These are phyloP conservation scores for Heliconius hermathena DNA, from an alignment of 1,140 invertebrate genomes.

Conservation along the genomic window DNA sequence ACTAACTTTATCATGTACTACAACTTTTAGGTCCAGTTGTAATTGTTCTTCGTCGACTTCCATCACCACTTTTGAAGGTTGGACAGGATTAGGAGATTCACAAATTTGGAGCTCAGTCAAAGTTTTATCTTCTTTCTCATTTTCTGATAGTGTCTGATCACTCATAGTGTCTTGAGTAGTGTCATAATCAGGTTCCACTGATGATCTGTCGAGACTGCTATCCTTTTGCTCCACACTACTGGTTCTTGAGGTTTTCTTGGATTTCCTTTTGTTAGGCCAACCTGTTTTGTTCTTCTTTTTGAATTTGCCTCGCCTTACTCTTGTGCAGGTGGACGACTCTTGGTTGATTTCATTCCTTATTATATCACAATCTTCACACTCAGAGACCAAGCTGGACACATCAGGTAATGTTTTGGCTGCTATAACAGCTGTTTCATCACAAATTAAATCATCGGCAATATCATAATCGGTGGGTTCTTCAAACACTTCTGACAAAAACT, in stretches of 20 bases:
- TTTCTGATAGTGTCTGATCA: conserved; percentile 57
- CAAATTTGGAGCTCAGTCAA: conserved; percentile 43
- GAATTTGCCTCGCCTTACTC: conserved; percentile 63
- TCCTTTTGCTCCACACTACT: conserved; percentile 60
- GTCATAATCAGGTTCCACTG: conserved; percentile 60
- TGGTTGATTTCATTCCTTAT: conserved; percentile 72
- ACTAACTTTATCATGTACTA: conserved; percentile 36
- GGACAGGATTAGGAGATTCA: conserved; percentile 28
- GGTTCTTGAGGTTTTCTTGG: conserved; percentile 56
- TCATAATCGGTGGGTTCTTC: conserved; percentile 75
- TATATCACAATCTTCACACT: conserved; percentile 71
- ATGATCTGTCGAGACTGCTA: conserved; percentile 63
- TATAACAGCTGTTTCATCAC: conserved; percentile 56
- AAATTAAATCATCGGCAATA: conserved; percentile 62
- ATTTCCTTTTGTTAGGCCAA: conserved; percentile 74
- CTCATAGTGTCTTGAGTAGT: conserved; percentile 57
- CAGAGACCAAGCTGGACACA: conserved; percentile 68
- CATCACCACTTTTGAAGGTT: conserved; percentile 25
- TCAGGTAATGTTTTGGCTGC: conserved; percentile 61
- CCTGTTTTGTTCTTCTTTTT: conserved; percentile 81
- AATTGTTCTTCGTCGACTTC: conserved; percentile 36
- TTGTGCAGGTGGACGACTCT: conserved; percentile 36
- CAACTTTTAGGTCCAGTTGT: conserved; percentile 43
- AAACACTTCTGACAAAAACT: conserved; percentile 75
- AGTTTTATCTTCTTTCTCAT: conserved; percentile 51